Evolutionary conservation across 2,797 vertebrate species (phyloP).

Genomic region (Trachurus trachurus): DNA sequence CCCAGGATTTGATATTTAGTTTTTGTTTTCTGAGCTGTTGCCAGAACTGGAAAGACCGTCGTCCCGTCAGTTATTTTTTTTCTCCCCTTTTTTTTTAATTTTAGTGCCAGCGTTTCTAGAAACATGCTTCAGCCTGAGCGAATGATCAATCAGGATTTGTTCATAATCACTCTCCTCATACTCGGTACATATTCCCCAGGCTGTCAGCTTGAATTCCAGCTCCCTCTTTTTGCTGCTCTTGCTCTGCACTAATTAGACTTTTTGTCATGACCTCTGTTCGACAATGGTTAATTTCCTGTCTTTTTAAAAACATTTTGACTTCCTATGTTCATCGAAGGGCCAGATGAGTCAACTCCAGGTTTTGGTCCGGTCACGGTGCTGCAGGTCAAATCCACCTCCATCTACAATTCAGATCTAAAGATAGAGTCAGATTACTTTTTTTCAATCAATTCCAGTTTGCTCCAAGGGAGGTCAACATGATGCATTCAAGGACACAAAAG

Average conservation of each 20-base stretch:
- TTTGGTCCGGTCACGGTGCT: no score
- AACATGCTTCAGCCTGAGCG: no score
- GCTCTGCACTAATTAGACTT: no score
- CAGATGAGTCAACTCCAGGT: no score
- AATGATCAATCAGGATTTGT: background rate
- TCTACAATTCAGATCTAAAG: background rate
- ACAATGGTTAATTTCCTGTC: no score
- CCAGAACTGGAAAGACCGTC: background rate
- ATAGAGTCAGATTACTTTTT: background rate
- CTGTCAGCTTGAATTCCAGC: background rate
- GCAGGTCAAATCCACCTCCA: no score
- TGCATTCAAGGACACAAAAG: no score
- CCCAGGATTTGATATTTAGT: constrained; percentile 16
- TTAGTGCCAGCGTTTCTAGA: background rate
- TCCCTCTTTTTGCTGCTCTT: background rate
- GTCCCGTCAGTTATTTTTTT: background rate
- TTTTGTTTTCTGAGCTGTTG: constrained; percentile 21
- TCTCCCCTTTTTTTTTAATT: background rate
- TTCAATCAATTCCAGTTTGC: no score
- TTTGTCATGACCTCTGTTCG: background rate
- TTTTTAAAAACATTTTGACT: no score
- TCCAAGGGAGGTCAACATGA: no score
- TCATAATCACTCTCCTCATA: no score
- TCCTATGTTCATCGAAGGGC: no score
- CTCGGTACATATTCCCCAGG: background rate